Conservation (phyloP, 2,797 vertebrate species). For the Betta splendens region DNA sequence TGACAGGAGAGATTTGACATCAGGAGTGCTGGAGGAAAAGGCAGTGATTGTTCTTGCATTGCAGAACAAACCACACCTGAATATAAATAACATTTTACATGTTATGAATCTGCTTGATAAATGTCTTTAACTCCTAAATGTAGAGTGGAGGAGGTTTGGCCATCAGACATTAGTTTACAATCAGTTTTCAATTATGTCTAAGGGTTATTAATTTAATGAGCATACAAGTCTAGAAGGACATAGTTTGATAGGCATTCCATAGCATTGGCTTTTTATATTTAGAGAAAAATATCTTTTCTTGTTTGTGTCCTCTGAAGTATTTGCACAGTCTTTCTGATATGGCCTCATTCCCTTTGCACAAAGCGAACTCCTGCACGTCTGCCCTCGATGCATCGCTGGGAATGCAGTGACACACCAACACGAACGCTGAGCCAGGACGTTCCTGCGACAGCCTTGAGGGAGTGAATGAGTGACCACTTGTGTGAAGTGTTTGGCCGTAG, state of each 20-base stretch:
- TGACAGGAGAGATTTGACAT: conserved; percentile 25
- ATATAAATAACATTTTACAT: not conserved
- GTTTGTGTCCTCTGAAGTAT: conserved; percentile 12
- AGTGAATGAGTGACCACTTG: conserved; percentile 4
- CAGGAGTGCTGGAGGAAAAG: conserved; percentile 27
- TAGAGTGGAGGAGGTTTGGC: too few species aligned
- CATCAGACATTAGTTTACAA: too few species aligned
- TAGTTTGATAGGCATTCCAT: too few species aligned
- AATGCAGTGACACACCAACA: conserved; percentile 7
- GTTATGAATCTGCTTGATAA: too few species aligned
- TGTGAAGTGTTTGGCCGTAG: not conserved
- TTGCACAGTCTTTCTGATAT: not conserved
- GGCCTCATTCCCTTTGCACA: conserved; percentile 10
- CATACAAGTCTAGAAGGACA: too few species aligned
- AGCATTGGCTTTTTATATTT: not conserved
- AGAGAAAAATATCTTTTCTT: not conserved
- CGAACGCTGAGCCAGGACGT: not conserved
- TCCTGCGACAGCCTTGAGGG: not conserved
- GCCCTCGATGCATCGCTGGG: not conserved
- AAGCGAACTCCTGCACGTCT: conserved; percentile 1
- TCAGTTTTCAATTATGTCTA: too few species aligned
- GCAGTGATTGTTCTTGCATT: conserved; percentile 24
- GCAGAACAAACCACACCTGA: conserved; percentile 5
- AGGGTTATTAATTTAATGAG: too few species aligned
- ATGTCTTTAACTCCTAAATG: too few species aligned